Percentiles rank a stretch among this genome's conserved stretches.
phyloP scores from a whole-genome alignment of 1,140 invertebrate species.

The Glossosoma conforme region DNA sequence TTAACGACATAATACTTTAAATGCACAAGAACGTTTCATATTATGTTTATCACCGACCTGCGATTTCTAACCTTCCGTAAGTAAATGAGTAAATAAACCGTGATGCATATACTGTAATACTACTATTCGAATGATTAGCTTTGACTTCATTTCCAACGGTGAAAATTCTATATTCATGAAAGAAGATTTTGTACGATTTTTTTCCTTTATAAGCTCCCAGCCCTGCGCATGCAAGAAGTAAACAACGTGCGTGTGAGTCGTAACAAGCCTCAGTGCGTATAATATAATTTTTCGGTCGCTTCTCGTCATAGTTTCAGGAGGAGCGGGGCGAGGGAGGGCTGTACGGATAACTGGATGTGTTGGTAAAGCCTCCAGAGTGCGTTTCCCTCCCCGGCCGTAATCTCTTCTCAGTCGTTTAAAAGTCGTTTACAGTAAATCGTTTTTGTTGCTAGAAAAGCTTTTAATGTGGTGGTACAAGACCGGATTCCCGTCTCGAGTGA shows the following conservation, averaged over 20 bases:
- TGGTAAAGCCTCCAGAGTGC: slow-evolving; percentile 6
- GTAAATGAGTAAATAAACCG: too few relatives aligned
- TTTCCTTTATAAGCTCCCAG: too few relatives aligned
- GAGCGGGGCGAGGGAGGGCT: not conserved
- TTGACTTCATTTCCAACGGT: too few relatives aligned
- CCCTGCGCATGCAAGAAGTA: not conserved
- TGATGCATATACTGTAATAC: too few relatives aligned
- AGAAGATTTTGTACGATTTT: too few relatives aligned
- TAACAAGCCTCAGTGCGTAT: not conserved
- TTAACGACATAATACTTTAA: too few relatives aligned
- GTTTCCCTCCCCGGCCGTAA: slow-evolving; percentile 12
- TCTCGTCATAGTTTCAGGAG: slow-evolving; percentile 6
- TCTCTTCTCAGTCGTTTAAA: slow-evolving; percentile 28
- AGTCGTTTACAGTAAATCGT: slow-evolving; percentile 29
- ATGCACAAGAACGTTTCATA: too few relatives aligned
- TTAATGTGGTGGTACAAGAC: slow-evolving; percentile 10
- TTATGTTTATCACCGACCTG: too few relatives aligned
- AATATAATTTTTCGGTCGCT: slow-evolving; percentile 1
- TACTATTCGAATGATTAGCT: too few relatives aligned
- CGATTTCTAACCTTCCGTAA: too few relatives aligned
- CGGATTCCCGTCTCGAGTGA: slow-evolving; percentile 1
- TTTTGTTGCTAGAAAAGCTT: slow-evolving; percentile 23
- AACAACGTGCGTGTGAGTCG: not conserved
- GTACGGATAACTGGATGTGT: too few relatives aligned
- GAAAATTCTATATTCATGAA: too few relatives aligned